These are phyloP conservation scores for Myrmophylax atrothorax DNA, from an alignment of 2,113 vertebrate species.

Conservation along the genomic window DNA sequence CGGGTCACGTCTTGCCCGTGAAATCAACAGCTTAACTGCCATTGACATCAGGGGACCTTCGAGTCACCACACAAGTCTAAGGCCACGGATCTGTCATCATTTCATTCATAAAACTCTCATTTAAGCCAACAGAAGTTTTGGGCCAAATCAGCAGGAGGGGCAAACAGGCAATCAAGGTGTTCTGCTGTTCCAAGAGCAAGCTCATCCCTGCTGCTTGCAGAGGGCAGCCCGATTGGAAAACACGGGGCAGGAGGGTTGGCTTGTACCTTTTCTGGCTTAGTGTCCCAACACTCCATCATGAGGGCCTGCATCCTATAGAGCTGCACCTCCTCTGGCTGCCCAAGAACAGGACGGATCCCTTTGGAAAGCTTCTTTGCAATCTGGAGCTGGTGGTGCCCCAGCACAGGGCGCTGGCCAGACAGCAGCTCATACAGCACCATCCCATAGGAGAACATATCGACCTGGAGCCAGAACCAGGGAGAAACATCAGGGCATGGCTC, in stretches of 20 bases:
- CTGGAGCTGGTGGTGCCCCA: slow-evolving; percentile 93
- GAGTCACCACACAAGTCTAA: neutral
- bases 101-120: slow-evolving; percentile 1
- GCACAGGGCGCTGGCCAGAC: slow-evolving; percentile 84
- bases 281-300: slow-evolving; percentile 95
- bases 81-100: neutral
- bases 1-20: neutral
- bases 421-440: slow-evolving; percentile 96
- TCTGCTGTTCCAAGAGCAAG: neutral
- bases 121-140: neutral
- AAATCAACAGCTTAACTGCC: slow-evolving; percentile 13
- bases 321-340: slow-evolving; percentile 88
- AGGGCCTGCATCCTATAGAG: slow-evolving; percentile 85
- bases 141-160: neutral
- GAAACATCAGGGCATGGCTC: neutral
- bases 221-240: neutral
- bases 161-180: neutral
- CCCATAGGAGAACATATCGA: slow-evolving; percentile 98
- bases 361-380: slow-evolving; percentile 94
- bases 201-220: neutral
- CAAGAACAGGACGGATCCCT: slow-evolving; percentile 87
- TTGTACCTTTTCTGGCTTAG: slow-evolving; percentile 92
- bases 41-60: neutral
- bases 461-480: slow-evolving; percentile 70
- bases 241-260: rapidly evolving